phyloP scores from a whole-genome alignment of 2,888 invertebrate species.

The Elmis aenea region DNA sequence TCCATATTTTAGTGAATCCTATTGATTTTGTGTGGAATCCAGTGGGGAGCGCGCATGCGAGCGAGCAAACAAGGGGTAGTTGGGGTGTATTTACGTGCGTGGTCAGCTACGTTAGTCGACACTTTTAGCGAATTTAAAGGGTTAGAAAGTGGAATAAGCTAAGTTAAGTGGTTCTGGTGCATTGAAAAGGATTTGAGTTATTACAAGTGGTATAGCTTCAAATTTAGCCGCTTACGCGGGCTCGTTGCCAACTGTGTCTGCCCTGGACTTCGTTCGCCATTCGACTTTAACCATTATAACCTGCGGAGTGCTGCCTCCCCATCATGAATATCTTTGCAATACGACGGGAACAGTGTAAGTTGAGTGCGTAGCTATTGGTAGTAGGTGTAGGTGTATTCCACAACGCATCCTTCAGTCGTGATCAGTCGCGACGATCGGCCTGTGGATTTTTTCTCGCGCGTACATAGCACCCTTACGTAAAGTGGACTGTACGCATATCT shows the following conservation, averaged over 20 bases:
- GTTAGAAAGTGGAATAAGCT: no score
- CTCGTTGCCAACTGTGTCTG: conserved; percentile 26
- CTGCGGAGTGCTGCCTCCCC: conserved; percentile 14
- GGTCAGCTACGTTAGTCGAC: no score
- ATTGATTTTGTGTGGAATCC: no score
- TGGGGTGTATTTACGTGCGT: no score
- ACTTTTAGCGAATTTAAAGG: no score
- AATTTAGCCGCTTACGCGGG: conserved; percentile 30
- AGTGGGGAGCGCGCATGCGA: no score
- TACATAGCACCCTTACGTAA: conserved; percentile 9
- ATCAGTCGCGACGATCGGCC: conserved; percentile 5
- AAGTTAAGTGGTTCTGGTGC: no score
- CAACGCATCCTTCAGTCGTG: conserved; percentile 11
- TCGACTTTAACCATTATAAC: conserved; percentile 23
- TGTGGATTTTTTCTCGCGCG: conserved; percentile 1
- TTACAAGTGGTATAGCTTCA: no score
- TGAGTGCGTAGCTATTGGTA: conserved; percentile 11
- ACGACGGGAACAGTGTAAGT: conserved; percentile 32
- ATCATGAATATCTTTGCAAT: conserved; percentile 30
- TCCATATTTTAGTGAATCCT: no score
- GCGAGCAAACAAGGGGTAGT: no score
- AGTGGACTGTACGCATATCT: conserved; percentile 10
- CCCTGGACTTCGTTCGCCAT: conserved; percentile 22
- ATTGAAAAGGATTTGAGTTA: no score
- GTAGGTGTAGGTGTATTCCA: conserved; percentile 12